Base-by-base conservation (phyloP, 1,140 invertebrate genomes). In the Polypedilum vanderplanki region DNA sequence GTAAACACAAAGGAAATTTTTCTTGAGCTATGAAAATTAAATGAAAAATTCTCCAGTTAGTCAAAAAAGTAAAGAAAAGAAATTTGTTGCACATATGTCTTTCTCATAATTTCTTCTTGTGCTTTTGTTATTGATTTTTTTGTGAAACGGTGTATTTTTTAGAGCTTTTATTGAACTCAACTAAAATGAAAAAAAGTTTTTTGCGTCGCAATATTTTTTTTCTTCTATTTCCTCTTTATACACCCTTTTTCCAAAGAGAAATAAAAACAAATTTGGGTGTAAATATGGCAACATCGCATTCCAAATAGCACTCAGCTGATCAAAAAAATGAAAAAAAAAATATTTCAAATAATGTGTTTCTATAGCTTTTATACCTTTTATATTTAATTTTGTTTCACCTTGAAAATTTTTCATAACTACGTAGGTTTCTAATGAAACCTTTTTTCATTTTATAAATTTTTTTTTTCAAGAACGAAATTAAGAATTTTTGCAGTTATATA, bases 1-100 rank as follows among this genome's bases (percentile, higher is more conserved):
- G 46, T 57, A 57, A 57, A 57, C 46, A 57, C 15, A 57, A n/a
- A 57, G 46, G n/a, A 57, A 57, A 57, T 57, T n/a, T 33, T 33
- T 57, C 46, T 57, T 57, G 46, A n/a, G 46, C 12, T n/a, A 57
- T 57, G 46, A 57, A 57, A 15, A 33, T 33, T 33, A 33, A 33
- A 15, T 15, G 46, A 57, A 57, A n/a, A 57, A 57, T 33, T 33
- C 24, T 5, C 1, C 24, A 33, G 24, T 46, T n/a, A 4, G 41
- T 46, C 15, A 46, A 46, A 46, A 46, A 46, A 2, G 9, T 15
- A 10, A 8, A 4, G 12, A n/a, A 15, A 57, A 57, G 1, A 57
- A 57, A 57, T 57, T 57, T 57, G 46, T 57, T 57, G 46, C 46
- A 57, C 12, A 57, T 15, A 57, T 57, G 46, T 12, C 46, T 57